A percentile compares a stretch with the other conserved stretches of the same genome.
Conservation (phyloP, 2,888 invertebrate species). For the Ornithoptera alexandrae region DNA sequence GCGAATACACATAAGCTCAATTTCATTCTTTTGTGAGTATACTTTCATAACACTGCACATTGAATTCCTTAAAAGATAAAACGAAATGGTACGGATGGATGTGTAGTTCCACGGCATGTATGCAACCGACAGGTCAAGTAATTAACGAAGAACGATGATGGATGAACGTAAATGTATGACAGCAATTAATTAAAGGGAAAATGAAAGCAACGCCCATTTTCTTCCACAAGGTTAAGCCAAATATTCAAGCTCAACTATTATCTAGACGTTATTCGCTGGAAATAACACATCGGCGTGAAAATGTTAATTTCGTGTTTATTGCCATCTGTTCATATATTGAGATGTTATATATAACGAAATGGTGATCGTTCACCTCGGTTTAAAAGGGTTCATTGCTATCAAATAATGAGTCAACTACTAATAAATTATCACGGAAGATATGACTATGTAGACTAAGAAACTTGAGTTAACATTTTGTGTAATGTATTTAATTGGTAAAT, state of each 20-base stretch:
- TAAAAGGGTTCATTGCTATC: conserved; percentile 44
- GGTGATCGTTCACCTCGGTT: conserved; percentile 9
- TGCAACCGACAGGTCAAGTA: conserved; percentile 28
- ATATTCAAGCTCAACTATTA: conserved; percentile 2
- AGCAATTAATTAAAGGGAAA: conserved; percentile 30
- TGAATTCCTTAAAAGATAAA: conserved; percentile 16
- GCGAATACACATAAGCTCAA: background rate
- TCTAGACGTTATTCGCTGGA: conserved; percentile 9
- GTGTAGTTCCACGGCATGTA: conserved; percentile 2
- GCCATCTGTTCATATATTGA: conserved; percentile 30
- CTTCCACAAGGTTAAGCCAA: conserved; percentile 22
- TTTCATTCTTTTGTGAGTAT: background rate
- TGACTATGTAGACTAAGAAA: conserved; percentile 32
- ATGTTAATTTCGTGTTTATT: conserved; percentile 32
- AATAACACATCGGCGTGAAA: conserved; percentile 26
- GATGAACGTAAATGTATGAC: conserved; percentile 32
- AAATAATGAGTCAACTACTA: conserved; percentile 35
- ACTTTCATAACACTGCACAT: background rate
- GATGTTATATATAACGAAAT: conserved; percentile 26
- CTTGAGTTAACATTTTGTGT: conserved; percentile 19
- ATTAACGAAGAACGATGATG: conserved; percentile 32
- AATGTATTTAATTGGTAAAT: conserved; percentile 30
- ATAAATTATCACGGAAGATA: conserved; percentile 34
- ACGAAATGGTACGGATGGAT: conserved; percentile 16
- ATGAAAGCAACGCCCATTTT: conserved; percentile 24